Evolutionary conservation across 2,888 invertebrate genomes (phyloP).

Genomic region (Ptychoptera contaminata): DNA sequence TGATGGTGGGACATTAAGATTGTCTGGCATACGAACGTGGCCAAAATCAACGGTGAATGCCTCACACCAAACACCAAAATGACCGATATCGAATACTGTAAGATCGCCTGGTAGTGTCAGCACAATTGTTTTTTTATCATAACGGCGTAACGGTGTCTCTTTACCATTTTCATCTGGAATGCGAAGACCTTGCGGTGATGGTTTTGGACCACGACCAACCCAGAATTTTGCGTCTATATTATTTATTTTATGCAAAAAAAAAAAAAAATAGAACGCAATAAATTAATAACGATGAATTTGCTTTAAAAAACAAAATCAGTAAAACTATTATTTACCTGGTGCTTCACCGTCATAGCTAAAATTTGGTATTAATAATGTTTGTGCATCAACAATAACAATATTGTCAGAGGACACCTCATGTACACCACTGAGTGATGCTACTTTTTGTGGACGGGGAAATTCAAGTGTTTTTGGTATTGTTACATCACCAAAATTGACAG

Average conservation of each 20-base stretch:
- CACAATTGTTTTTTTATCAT: constrained; percentile 77
- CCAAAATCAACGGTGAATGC: constrained; percentile 88
- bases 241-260: not conserved
- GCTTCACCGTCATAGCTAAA: constrained; percentile 88
- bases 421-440: constrained; percentile 58
- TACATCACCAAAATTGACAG: constrained; percentile 83
- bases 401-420: constrained; percentile 75
- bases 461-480: constrained; percentile 61
- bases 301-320: not conserved
- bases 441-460: constrained; percentile 69
- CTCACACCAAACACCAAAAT: constrained; percentile 88
- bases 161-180: constrained; percentile 88
- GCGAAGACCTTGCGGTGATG: constrained; percentile 66
- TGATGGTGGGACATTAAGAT: constrained; percentile 73
- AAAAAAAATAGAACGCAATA: not conserved
- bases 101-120: constrained; percentile 76
- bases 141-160: constrained; percentile 57
- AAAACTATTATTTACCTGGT: constrained; percentile 46
- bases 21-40: constrained; percentile 59
- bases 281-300: not conserved
- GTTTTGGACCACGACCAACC: constrained; percentile 71
- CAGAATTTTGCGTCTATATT: constrained; percentile 80
- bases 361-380: constrained; percentile 77
- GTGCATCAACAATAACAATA: constrained; percentile 81
- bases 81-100: constrained; percentile 83